Base-by-base conservation (phyloP, 2,113 vertebrate species). In the Danionella cerebrum region DNA sequence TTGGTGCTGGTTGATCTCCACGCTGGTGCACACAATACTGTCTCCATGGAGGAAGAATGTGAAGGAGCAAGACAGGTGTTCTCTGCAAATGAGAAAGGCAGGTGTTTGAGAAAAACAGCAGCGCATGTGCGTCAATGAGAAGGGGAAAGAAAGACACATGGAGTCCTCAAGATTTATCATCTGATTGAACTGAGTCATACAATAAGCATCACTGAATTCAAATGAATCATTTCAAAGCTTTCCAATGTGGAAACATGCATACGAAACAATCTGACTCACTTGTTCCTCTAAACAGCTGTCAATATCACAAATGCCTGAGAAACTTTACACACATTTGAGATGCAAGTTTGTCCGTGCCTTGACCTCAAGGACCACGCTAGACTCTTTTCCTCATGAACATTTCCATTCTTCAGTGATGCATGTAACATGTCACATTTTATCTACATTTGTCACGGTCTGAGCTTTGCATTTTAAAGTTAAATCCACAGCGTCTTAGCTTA, bases 1-100 rank as follows among this genome's bases (percentile, higher is more conserved):
- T 69, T 96, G 95, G 80, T 98, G 96, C 89, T 98, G 96, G 85
- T 94, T 97, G 87, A 98, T 97, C 84, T 98, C 96, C 89, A 98
- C 96, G 8, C 96, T 97, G 86, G 95, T 98, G 88, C 95, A 98
- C 82, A 98, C 94, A 10, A 98, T 96, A 84, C 93, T 98, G 62
- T 98, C 96, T 22, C 96, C 96, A 0, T 98, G 96, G 78, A 98
- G 84, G 87, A 98, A 98, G 88, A 98, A 98, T 77, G 93, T 93
- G 84, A 98, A 98, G 25, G 95, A 94, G 86, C 96, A 98, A 82
- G 96, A 98, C 75, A 98, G 82, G 84, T 98, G 96, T 82, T 98
- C 96, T 8, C 96, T 98, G 81, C 52, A 47, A 36, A 72, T 59
- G 14, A 66, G 50, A 9, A 72, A 52, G 65, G 65, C 54, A 48